These are phyloP conservation scores for Phylloscopus trochilus DNA, from an alignment of 2,113 vertebrate species.

Conservation along the genomic window DNA sequence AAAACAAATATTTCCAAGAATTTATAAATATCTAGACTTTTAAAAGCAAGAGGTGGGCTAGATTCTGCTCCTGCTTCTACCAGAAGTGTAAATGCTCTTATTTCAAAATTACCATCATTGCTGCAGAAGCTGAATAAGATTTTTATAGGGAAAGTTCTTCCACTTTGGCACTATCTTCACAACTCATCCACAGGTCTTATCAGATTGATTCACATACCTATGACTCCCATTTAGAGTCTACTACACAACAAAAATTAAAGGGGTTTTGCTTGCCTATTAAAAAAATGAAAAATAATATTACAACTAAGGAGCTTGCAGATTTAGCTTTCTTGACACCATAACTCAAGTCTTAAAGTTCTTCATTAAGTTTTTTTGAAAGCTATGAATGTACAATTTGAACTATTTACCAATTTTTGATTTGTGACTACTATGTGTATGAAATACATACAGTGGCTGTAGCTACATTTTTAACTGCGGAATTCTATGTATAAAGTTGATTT, in stretches of 20 bases:
- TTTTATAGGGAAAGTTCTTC: background rate
- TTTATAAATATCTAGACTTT: background rate
- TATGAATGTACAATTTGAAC: background rate
- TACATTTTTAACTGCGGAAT: background rate
- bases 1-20: background rate
- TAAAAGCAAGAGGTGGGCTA: background rate
- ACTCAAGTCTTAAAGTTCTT: background rate
- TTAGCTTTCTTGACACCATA: background rate
- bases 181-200: background rate
- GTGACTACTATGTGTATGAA: background rate
- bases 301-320: background rate
- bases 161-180: background rate
- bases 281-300: background rate
- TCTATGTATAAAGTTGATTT: background rate
- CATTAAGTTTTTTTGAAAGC: background rate
- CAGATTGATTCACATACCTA: background rate
- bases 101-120: background rate
- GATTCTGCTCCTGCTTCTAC: background rate
- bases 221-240: background rate
- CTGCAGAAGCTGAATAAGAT: background rate
- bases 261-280: background rate
- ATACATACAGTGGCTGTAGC: background rate
- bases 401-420: background rate
- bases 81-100: background rate
- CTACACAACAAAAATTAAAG: background rate